Conservation (phyloP, 2,888 invertebrate species). For the Cephus nigrinus region DNA sequence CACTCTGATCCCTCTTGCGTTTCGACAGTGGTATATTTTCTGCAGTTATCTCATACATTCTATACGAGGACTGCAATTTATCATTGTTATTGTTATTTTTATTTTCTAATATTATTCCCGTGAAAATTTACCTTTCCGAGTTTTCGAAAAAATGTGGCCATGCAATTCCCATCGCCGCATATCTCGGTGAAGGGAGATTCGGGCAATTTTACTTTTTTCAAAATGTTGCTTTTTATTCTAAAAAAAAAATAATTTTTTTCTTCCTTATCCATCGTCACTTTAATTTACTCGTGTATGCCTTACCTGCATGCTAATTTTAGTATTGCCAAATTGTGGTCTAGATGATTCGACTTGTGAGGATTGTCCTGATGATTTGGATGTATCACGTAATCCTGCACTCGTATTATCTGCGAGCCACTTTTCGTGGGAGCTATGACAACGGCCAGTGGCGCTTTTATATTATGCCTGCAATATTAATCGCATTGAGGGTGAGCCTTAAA, state of each 20-base stretch:
- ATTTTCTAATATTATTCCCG: not conserved
- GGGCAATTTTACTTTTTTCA: slow-evolving; percentile 33
- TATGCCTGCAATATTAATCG: slow-evolving; percentile 32
- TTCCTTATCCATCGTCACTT: slow-evolving; percentile 8
- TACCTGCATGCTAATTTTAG: slow-evolving; percentile 39
- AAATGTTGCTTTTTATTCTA: slow-evolving; percentile 16
- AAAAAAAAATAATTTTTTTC: too few species aligned
- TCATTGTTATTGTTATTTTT: not conserved
- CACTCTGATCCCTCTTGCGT: slow-evolving; percentile 21
- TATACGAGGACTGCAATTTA: slow-evolving; percentile 23
- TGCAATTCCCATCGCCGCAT: slow-evolving; percentile 34
- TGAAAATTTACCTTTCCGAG: slow-evolving; percentile 25
- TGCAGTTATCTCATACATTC: slow-evolving; percentile 30
- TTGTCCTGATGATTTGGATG: slow-evolving; percentile 33
- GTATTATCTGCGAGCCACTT: slow-evolving; percentile 34
- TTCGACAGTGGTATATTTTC: slow-evolving; percentile 24
- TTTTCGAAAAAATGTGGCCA: slow-evolving; percentile 32
- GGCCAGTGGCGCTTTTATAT: slow-evolving; percentile 38
- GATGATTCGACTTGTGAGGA: slow-evolving; percentile 27
- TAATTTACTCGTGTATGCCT: not conserved
- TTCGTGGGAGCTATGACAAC: slow-evolving; percentile 34
- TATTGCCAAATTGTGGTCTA: slow-evolving; percentile 39
- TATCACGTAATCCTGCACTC: slow-evolving; percentile 32
- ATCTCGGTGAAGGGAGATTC: slow-evolving; percentile 26
- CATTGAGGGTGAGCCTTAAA: not conserved